Base-by-base conservation (phyloP, 2,113 vertebrate species). In the Phocoena sinus region DNA sequence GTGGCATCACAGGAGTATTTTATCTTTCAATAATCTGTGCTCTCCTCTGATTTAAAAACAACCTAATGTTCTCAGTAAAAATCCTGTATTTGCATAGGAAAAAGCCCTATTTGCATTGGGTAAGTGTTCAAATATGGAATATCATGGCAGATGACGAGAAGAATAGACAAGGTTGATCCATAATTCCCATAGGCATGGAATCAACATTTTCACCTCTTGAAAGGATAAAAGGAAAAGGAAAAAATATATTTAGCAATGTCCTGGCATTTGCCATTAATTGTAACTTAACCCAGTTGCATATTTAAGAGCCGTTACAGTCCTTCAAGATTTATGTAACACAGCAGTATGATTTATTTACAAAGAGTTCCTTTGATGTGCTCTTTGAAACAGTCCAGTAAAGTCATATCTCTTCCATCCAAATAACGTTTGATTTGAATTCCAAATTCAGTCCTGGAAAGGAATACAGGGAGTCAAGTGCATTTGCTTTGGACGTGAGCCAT, bases 271-370 rank as follows among this genome's bases (percentile, higher is more conserved):
- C 50, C 83, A 76, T 96, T 97, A 95, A 95, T 97, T 95, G 82
- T 95, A 95, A 82, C 68, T 97, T 96, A 97, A 89, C 91, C 89
- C 79, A 97, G 62, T 97, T 98, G 91, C 95, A 96, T 96, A 95
- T n/a, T 97, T 83, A 98, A 87, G 79, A 97, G 86, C n/a, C 15
- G 82, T 95, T 95, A 68, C 13, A 91, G 70, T 91, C 82, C 81
- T 97, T 97, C 71, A 93, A 93, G 73, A 85, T 97, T 98, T 97
- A 95, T 89, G 60, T 86, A 97, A 95, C 73, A 96, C 73, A 94
- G 60, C 62, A 58, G 70, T 86, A 97, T 97, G 41, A 97, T 95
- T 97, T 97, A 97, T 98, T 98, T 97, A 95, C 96, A 95, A 97
- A 96, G 89, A 95, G 38, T 47, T 97, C 77, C 96, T 97, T 97